Percentiles rank a stretch among this genome's conserved stretches.
Conservation (phyloP, 1,140 invertebrate genomes). For the Drosophila albomicans region DNA sequence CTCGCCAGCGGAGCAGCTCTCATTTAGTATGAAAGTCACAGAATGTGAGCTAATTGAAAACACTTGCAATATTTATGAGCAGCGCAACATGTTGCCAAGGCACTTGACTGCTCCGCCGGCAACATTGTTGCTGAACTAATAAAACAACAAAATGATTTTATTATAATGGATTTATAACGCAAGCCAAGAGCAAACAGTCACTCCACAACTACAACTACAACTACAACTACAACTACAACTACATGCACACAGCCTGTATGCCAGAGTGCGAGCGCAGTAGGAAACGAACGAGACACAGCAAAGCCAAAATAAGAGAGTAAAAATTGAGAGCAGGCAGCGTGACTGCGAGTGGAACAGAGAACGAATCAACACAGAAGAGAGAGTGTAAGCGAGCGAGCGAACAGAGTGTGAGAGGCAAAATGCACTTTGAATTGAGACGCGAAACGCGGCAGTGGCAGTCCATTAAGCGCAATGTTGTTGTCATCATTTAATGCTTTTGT, state of each 20-base stretch:
- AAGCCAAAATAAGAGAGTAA: conserved; percentile 2
- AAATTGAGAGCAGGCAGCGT: conserved; percentile 10
- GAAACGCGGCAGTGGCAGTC: conserved; percentile 68
- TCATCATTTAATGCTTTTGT: conserved; percentile 83
- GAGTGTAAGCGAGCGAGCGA: conserved; percentile 9
- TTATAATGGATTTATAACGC: conserved; percentile 84
- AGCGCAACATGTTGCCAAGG: conserved; percentile 75
- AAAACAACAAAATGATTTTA: conserved; percentile 84
- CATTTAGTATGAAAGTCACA: conserved; percentile 84
- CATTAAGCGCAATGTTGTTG: conserved; percentile 83
- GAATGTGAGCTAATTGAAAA: conserved; percentile 84
- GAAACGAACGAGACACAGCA: conserved; percentile 18
- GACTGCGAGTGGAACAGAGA: no score
- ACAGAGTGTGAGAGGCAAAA: conserved; percentile 34
- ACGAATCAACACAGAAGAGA: not conserved
- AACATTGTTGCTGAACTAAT: conserved; percentile 81
- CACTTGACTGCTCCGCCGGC: conserved; percentile 72
- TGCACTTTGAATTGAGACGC: conserved; percentile 79
- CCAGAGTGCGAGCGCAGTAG: conserved; percentile 3
- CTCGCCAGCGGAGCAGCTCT: conserved; percentile 37
- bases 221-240: conserved; percentile 22
- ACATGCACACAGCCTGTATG: conserved; percentile 17
- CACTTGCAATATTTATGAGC: conserved; percentile 84
- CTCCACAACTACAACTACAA: not conserved
- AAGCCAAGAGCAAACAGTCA: conserved; percentile 74